A percentile compares a stretch with the other conserved stretches of the same genome.
phyloP scores from a whole-genome alignment of 2,113 vertebrate species.

The Amphiprion percula region DNA sequence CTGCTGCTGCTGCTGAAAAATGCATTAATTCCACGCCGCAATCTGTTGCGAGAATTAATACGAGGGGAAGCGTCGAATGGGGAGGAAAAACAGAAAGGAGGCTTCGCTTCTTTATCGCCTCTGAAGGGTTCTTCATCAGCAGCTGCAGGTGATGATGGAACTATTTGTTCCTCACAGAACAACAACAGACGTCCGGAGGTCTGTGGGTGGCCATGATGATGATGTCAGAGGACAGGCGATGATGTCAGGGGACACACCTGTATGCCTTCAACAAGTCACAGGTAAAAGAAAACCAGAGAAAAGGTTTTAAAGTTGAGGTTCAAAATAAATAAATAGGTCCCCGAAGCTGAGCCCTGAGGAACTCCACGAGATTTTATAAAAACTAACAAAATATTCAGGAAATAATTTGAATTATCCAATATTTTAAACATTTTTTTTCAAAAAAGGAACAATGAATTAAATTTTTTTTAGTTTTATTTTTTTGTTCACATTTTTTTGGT shows the following conservation, averaged over 20 bases:
- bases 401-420: no score
- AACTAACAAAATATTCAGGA: no score
- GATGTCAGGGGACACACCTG: neutral
- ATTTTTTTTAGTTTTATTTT: no score
- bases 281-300: no score
- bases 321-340: no score
- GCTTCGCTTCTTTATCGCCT: conserved; percentile 57
- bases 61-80: conserved; percentile 51
- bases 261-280: no score
- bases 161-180: conserved; percentile 45
- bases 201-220: conserved; percentile 13
- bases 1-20: conserved; percentile 61
- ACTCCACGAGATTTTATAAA: no score
- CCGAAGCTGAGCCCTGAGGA: no score
- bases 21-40: conserved; percentile 63
- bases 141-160: conserved; percentile 66
- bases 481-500: no score
- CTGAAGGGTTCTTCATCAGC: conserved; percentile 65
- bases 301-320: no score
- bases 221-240: conserved; percentile 25
- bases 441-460: no score
- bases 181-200: neutral
- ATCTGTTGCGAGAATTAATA: conserved; percentile 67
- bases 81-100: conserved; percentile 1
- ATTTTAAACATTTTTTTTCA: no score